Percentiles rank a stretch among this genome's conserved stretches.
Evolutionary conservation across 2,113 vertebrate species (phyloP).

Genomic region (Aldabrachelys gigantea): DNA sequence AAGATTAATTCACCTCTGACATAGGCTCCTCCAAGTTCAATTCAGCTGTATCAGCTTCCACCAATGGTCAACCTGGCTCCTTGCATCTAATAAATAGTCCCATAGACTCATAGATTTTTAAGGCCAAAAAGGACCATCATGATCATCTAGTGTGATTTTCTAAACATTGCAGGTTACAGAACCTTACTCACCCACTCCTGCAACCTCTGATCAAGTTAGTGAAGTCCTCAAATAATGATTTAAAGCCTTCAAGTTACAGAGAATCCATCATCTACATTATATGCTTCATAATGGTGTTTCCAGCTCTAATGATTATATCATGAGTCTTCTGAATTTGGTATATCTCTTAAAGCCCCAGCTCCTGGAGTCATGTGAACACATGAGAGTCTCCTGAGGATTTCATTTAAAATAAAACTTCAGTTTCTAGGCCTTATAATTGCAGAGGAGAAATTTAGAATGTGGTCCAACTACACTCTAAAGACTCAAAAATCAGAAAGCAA

Average conservation of each 20-base stretch:
- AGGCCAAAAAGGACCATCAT: not conserved
- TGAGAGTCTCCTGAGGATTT: not conserved
- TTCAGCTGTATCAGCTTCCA: not conserved
- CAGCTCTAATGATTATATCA: not conserved
- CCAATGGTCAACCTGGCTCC: not conserved
- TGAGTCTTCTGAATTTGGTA: not conserved
- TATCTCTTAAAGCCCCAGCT: not conserved
- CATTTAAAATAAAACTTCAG: not conserved
- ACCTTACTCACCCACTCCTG: not conserved
- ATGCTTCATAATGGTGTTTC: not conserved
- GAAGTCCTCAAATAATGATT: not conserved
- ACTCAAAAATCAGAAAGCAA: fast-evolving
- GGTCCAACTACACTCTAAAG: not conserved
- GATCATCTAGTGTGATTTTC: not conserved
- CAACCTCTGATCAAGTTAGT: not conserved
- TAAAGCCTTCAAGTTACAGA: not conserved
- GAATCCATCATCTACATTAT: not conserved
- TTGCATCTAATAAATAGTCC: not conserved
- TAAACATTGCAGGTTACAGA: not conserved
- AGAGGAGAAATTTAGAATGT: not conserved
- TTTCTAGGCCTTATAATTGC: not conserved
- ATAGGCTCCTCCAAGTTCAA: not conserved
- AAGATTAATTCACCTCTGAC: not conserved
- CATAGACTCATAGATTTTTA: not conserved
- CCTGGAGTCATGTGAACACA: not conserved